These are phyloP conservation scores for Semibalanus balanoides DNA, from an alignment of 1,140 invertebrate genomes.

Conservation along the genomic window DNA sequence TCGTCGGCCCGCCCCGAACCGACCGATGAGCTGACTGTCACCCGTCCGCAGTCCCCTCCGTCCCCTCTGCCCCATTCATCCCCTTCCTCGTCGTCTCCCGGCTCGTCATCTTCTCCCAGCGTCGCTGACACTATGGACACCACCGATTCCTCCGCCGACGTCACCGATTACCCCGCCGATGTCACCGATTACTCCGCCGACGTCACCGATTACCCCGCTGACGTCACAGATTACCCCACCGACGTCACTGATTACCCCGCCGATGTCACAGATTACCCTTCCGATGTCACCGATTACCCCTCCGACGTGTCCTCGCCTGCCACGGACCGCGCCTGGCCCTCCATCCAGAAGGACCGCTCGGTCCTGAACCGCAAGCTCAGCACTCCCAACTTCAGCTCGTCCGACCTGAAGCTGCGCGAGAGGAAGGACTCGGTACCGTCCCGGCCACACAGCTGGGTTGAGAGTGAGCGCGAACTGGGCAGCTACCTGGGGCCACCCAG, in stretches of 20 bases:
- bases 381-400: slow-evolving; percentile 20
- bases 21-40: background rate
- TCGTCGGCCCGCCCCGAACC: background rate
- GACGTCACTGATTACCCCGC: background rate
- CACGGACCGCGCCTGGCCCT: slow-evolving; percentile 7
- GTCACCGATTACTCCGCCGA: background rate
- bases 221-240: background rate
- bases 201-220: background rate
- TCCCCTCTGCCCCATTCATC: background rate
- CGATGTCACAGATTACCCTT: slow-evolving; percentile 5
- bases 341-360: background rate
- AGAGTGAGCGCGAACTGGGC: slow-evolving; percentile 12
- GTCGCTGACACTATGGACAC: slow-evolving; percentile 11
- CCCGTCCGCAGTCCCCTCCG: background rate
- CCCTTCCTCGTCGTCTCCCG: background rate
- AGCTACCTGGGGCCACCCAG: slow-evolving; percentile 9
- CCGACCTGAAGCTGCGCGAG: slow-evolving; percentile 21
- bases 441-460: slow-evolving; percentile 21
- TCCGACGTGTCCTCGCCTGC: slow-evolving; percentile 13
- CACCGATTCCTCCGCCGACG: slow-evolving; percentile 10
- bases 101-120: too few species aligned
- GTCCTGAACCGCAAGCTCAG: slow-evolving; percentile 20
- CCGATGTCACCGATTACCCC: slow-evolving; percentile 1
- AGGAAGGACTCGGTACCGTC: slow-evolving; percentile 20
- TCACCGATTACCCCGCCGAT: slow-evolving; percentile 6